These are phyloP conservation scores for Dolichomitus sp. DNA, from an alignment of 2,888 invertebrate species.

Conservation along the genomic window DNA sequence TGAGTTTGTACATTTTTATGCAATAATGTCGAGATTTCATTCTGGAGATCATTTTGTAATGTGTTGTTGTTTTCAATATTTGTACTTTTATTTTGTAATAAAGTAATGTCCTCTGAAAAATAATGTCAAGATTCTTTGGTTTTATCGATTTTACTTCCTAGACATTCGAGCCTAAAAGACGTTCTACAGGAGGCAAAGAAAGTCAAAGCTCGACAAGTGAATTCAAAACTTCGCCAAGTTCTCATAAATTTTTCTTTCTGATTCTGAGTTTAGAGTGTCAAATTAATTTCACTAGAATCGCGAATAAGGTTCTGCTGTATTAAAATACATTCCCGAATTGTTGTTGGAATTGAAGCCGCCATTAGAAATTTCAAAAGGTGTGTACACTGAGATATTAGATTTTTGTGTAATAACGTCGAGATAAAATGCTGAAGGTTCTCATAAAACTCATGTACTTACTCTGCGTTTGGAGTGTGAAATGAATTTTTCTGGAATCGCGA, in stretches of 20 bases:
- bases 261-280: neutral
- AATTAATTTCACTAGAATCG: neutral
- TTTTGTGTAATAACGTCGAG: neutral
- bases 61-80: neutral
- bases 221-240: too few relatives aligned
- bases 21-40: neutral
- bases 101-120: neutral
- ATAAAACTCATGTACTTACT: neutral
- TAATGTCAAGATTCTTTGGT: too few relatives aligned
- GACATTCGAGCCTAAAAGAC: too few relatives aligned
- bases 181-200: too few relatives aligned
- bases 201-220: too few relatives aligned
- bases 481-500: neutral
- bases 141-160: too few relatives aligned
- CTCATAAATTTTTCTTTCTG: neutral
- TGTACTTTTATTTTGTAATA: neutral
- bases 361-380: neutral
- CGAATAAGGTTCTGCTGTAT: neutral
- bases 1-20: neutral
- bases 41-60: neutral
- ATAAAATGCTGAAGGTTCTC: neutral
- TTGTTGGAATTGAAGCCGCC: neutral
- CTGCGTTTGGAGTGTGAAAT: neutral
- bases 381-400: neutral
- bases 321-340: neutral